Base-by-base conservation (phyloP, 2,797 vertebrate genomes). In the Lutjanus argentimaculatus region DNA sequence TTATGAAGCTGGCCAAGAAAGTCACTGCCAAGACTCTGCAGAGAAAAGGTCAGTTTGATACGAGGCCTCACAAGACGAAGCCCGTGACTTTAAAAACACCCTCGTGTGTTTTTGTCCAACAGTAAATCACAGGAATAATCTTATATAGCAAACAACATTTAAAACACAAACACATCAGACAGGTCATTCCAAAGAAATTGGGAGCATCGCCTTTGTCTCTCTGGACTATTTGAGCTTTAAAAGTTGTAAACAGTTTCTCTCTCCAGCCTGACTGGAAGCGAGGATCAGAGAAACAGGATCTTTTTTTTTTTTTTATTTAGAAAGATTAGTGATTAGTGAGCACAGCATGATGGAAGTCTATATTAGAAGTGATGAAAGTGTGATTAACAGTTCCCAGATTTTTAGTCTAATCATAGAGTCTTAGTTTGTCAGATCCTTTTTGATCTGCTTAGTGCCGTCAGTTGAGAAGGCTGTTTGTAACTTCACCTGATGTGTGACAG, bases 1-100 rank as follows among this genome's bases (percentile, higher is more conserved):
- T 99, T 73, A 99, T 99, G 98, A 98, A 97, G 86, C 90, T 99
- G 67, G 99, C 99, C 67, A 98, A 97, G 90, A 99, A 98, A 86
- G 91, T 97, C 67, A 98, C 98, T 0, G 96, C 95, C 12, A 99
- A 95, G 88, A 96, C 94, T 2, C 92, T 99, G 14, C 96, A 97
- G 91, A 98, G 93, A 84, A 98, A 95, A 96, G 97, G 98, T 99
- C 46, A 56, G 90, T 70, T 45, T 70, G 62, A 45, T 30, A 8
- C 2, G 1, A 55, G 4, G 3, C n/a, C 42, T 58, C 49, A 21
- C 72, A 36, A 21, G 49, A 66, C 46, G n/a, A 65, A 52, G 40
- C 21, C 21, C 1, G 1, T 48, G n/a, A 25, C 1, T 15, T 61
- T 25, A 22, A 53, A 76, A 57, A 66, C 13, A 59, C 30, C 12